Base-by-base conservation (phyloP, 1,140 invertebrate species). In the Leptinotarsa lineolata region DNA sequence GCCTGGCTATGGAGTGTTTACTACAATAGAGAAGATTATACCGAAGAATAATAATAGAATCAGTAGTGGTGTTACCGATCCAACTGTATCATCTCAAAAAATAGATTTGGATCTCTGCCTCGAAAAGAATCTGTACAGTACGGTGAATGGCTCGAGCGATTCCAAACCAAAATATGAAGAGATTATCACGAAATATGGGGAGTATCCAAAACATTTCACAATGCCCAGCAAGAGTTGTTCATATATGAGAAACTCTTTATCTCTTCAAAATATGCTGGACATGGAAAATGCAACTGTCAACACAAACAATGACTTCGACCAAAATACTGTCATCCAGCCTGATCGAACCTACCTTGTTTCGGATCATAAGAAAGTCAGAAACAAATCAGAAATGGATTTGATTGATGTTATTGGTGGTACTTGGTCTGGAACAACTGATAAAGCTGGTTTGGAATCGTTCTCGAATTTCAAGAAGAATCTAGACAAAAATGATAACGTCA, bases 291-390 rank as follows among this genome's bases (percentile, higher is more conserved):
- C 21, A 12, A 78, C 72, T 22, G 70, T 79, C 8, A 84, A 84
- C 74, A 77, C 83, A 13, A 84, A 81, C 70, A 84, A 84, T 69
- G 83, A 84, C 76, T 84, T 83, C 73, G 82, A 84, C 78, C 81
- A 84, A 61, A 84, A 84, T 68, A 78, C 76, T 3, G 81, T 84
- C 2, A 80, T 84, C 6, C 82, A 82, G 73, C 78, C 81, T 8
- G 83, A 84, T 73, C 76, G 78, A 68, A 79, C 78, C 15, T 76
- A 83, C 46, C 74, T 84, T 54, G 76, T 84, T 60, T 72, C 75
- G 21, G 73, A 74, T 3, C 75, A 78, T 39, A 80, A 81, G 39
- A 54, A 79, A 77, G 72, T 68, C 71, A 68, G 74, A 72, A 76
- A 78, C 46, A 83, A 83, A 72, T 79, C 78, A 1, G 82, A 83